Evolutionary conservation across 2,113 vertebrate species (phyloP).

Genomic region (Xenus cinereus): DNA sequence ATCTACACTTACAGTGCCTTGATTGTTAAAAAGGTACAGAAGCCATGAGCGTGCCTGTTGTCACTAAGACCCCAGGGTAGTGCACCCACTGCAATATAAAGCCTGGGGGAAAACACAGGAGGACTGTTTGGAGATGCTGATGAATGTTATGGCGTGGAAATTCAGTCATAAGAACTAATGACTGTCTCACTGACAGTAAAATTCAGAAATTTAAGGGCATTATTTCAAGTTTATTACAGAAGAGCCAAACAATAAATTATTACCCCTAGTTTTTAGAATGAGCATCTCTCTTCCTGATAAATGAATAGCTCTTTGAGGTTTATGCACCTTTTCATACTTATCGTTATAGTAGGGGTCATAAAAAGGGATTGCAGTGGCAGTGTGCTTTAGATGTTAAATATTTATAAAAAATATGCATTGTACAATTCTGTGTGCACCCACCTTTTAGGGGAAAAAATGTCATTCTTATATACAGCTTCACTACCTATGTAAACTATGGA

Average conservation of each 20-base stretch:
- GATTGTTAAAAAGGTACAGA: neutral
- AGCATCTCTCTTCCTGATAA: conserved; percentile 56
- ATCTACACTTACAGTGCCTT: neutral
- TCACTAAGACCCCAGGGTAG: neutral
- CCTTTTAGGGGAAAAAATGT: neutral
- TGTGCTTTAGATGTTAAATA: conserved; percentile 43
- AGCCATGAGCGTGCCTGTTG: neutral
- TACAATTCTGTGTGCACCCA: neutral
- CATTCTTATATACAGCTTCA: neutral
- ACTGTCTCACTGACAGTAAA: conserved; percentile 66
- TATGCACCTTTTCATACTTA: conserved; percentile 68
- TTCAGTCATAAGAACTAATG: conserved; percentile 70
- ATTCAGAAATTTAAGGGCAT: conserved; percentile 67
- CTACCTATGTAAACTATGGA: neutral
- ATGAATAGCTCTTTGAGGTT: conserved; percentile 65
- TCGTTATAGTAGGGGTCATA: conserved; percentile 35
- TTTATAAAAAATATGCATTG: conserved; percentile 26
- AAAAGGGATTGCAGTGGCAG: conserved; percentile 42
- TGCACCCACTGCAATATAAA: neutral
- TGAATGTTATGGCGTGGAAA: conserved; percentile 55
- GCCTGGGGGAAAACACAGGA: neutral
- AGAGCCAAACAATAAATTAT: conserved; percentile 66
- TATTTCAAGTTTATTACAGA: conserved; percentile 69
- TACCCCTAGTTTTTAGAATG: conserved; percentile 41
- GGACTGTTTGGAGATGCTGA: conserved; percentile 25